phyloP scores from a whole-genome alignment of 2,797 vertebrate species.

The Chloroceryle amazona region DNA sequence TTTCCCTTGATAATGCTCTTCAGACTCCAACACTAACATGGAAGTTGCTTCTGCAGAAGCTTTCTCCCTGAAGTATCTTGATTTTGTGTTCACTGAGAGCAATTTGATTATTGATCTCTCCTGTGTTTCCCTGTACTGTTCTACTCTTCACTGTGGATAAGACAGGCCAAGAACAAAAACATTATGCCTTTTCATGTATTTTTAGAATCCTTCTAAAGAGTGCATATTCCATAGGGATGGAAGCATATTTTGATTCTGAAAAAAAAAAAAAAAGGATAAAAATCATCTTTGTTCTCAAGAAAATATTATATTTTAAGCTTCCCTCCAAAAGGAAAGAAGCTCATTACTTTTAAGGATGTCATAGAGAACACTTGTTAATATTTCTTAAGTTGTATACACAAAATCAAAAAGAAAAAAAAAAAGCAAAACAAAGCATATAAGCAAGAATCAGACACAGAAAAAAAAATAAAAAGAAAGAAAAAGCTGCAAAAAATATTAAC shows the following conservation, averaged over 20 bases:
- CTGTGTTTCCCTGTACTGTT: neutral
- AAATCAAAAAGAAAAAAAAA: neutral
- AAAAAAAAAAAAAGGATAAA: neutral
- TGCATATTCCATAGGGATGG: neutral
- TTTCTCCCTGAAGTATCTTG: conserved; percentile 25
- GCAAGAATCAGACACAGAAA: neutral
- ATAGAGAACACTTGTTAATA: neutral
- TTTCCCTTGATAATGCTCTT: neutral
- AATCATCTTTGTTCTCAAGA: neutral
- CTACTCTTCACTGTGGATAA: neutral
- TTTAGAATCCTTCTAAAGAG: neutral
- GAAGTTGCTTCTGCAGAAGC: neutral
- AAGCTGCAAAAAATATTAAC: neutral
- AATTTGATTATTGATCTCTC: conserved; percentile 10
- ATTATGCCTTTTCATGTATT: neutral
- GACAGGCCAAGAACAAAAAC: conserved; percentile 26
- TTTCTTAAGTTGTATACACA: neutral
- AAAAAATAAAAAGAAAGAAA: neutral
- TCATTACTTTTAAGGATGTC: neutral
- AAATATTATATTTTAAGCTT: neutral
- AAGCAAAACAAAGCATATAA: neutral
- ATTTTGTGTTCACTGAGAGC: neutral
- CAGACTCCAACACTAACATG: neutral
- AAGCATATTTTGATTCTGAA: neutral
- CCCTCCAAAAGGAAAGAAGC: neutral